These are phyloP conservation scores for Diachasmimorpha longicaudata DNA, from an alignment of 1,140 invertebrate genomes.

Conservation along the genomic window DNA sequence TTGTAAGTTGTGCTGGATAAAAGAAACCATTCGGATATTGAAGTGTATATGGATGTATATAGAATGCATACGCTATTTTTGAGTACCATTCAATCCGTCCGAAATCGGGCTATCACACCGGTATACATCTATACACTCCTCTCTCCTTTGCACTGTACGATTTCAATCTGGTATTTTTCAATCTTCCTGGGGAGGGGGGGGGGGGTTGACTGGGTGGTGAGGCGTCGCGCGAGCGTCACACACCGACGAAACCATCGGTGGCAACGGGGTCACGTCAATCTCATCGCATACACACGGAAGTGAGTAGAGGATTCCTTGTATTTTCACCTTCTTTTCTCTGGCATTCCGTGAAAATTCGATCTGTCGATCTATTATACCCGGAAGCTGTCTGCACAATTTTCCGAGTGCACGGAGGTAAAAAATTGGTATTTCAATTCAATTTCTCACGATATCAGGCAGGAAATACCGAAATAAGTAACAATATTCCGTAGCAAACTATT, in stretches of 20 bases:
- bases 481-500: neutral
- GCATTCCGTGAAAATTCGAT: conserved; percentile 17
- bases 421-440: conserved; percentile 5
- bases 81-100: neutral
- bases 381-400: conserved; percentile 4
- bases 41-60: neutral
- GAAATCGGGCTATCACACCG: neutral
- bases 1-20: neutral
- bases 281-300: neutral
- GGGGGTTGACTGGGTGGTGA: neutral
- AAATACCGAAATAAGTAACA: neutral
- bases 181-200: neutral
- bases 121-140: neutral
- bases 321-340: neutral
- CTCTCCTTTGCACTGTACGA: neutral
- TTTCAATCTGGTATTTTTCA: conserved; percentile 5
- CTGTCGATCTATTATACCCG: conserved; percentile 9
- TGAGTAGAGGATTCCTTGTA: conserved; percentile 33
- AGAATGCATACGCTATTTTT: neutral
- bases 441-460: neutral
- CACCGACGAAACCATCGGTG: neutral
- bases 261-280: conserved; percentile 51
- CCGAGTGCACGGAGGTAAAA: neutral
- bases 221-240: neutral
- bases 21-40: neutral